Base-by-base conservation (phyloP, 2,113 vertebrate genomes). In the Cephalopterus ornatus region DNA sequence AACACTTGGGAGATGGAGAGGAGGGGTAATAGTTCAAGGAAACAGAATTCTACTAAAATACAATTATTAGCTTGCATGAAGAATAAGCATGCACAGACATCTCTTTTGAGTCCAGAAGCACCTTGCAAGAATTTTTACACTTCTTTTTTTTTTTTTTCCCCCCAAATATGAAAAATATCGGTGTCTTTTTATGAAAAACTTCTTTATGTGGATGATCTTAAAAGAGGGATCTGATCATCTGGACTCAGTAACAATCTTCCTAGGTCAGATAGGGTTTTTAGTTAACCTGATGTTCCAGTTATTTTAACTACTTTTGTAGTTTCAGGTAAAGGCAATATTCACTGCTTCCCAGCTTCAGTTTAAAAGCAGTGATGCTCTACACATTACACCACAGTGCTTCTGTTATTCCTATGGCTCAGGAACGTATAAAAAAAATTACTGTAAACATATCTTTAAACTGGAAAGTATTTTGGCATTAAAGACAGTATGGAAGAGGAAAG, bases 281-380 rank as follows among this genome's bases (percentile, higher is more conserved):
- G 75, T 88, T 81, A 95, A 67, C n/a, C 24, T 72, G 26, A 49
- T 81, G 56, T 78, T 90, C 58, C n/a, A 72, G 44, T 44, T 89
- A 53, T 68, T 92, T 91, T 95, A 92, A 92, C 92, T 96, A 84
- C 42, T 24, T 72, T 75, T 84, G 55, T 41, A 71, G 39, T 88
- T 78, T 41, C 30, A 81, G 85, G 44, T 92, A 81, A 88, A 90
- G 50, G 44, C 11, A 59, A 55, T 88, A 35, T 80, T 86, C 63
- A 24, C 8, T 47, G 19, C 52, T 94, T 88, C 56, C 24, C n/a
- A n/a, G 14, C 12, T 65, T 89, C 47, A 71, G 39, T 92, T 83
- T 92, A 72, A 92, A 91, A 94, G 67, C 63, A 77, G 37, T 39
- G 59, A 52, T 83, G 68, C 22, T 88, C 42, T 90, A 14, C 27